Base-by-base conservation (phyloP, 2,113 vertebrate genomes). In the Bubo blakistoni region DNA sequence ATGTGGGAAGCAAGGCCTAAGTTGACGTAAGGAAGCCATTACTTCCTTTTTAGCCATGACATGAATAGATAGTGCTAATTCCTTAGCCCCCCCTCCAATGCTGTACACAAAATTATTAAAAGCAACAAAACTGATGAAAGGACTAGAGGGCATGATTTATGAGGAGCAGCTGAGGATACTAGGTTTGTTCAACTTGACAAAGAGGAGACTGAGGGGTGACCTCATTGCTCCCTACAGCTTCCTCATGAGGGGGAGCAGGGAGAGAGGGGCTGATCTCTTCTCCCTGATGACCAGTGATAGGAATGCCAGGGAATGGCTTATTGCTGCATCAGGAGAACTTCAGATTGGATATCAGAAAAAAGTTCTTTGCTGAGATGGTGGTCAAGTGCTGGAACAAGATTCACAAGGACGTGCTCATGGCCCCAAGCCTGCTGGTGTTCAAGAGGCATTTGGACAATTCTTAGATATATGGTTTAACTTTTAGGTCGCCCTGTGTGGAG, bases 161-260 rank as follows among this genome's bases (percentile, higher is more conserved):
- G 44, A 46, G 16, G 44, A 46, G 44, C 44, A 46, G 44, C 44
- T 46, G 44, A 46, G 44, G 17, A 18, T 46, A 46, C 17, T 13
- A 25, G 47, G 22, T 57, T 62, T 47, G 10, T 42, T 69, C 55
- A 76, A 22, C 7, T 63, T 46, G 63, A 13, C 6, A 2, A 66
- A 73, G 32, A 44, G 21, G 13, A 91, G 42, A 38, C 18, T 55
- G 52, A 67, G 16, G 40, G 24, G 13, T 54, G 54, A 54, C 19
- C 17, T 67, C 69, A 30, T 24, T 85, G 22, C 6, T 72, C 5
- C 21, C 40, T 36, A 61, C 38, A 62, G 24, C 29, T 76, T 69
- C 36, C 21, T 78, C 7, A 8, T 6, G n/a, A 62, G 7, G 25
- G 6, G 11, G 20, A 42, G 10, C 0, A 0, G 25, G 46, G 24